These are phyloP conservation scores for Vesta saturnalis DNA, from an alignment of 2,888 invertebrate genomes.

Conservation along the genomic window DNA sequence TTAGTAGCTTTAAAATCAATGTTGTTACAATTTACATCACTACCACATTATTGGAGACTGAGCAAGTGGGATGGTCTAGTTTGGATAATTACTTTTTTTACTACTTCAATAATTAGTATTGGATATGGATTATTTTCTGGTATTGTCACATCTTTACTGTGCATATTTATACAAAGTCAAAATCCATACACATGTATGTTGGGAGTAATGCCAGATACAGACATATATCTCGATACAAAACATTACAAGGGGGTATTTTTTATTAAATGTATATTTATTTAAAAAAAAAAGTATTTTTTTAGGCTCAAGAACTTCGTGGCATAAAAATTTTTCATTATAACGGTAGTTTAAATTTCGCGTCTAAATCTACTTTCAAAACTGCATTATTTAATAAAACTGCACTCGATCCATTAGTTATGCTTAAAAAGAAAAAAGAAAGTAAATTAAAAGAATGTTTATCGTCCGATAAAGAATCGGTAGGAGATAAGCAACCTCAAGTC, in stretches of 20 bases:
- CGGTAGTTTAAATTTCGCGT: slow-evolving; percentile 79
- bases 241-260: slow-evolving; percentile 73
- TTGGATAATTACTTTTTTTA: slow-evolving; percentile 84
- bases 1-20: slow-evolving; percentile 85
- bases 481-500: too few species aligned
- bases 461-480: too few species aligned
- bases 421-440: slow-evolving; percentile 56
- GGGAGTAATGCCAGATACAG: slow-evolving; percentile 77
- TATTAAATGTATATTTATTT: background rate
- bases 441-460: slow-evolving; percentile 50
- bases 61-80: slow-evolving; percentile 83
- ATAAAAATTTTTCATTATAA: slow-evolving; percentile 82
- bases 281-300: slow-evolving; percentile 57
- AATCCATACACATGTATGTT: slow-evolving; percentile 75
- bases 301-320: slow-evolving; percentile 76
- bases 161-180: slow-evolving; percentile 77
- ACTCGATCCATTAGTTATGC: slow-evolving; percentile 61
- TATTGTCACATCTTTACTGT: slow-evolving; percentile 75
- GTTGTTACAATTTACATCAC: slow-evolving; percentile 77
- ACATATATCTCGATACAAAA: slow-evolving; percentile 77
- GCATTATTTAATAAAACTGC: slow-evolving; percentile 64
- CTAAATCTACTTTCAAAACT: slow-evolving; percentile 70
- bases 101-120: slow-evolving; percentile 81
- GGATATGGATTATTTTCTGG: slow-evolving; percentile 81
- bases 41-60: slow-evolving; percentile 77